Evolutionary conservation across 2,113 vertebrate genomes (phyloP), one percentile per base, ranked within the genome.

Genomic region (Acrocephalus kingi): DNA sequence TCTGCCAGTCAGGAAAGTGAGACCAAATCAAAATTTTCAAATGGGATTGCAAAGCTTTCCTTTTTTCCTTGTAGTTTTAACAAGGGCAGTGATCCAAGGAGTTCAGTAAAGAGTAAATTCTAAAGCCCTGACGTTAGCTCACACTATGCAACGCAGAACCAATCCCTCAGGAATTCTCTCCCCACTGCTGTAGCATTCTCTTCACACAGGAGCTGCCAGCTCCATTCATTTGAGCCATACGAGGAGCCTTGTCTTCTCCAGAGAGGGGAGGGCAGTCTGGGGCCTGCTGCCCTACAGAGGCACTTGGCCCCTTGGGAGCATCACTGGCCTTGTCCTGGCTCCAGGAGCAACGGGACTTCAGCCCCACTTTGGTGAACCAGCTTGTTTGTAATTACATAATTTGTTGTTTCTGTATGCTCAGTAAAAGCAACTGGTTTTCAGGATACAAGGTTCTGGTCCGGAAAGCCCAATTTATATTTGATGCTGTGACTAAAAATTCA

Each of bases 1-100:
- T 98, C 98, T 98, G 97, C 95, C 74, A 94, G 92, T 97, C 96
- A 97, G 95, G 93, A 96, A 96, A 97, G 90, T 91, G 95, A 97
- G 96, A 96, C 95, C 92, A 33, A 92, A 97, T 93, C 83, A 45
- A 87, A 96, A 95, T 89, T 93, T 95, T 94, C 95, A 62, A 95
- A 89, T 6, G 48, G 13, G 18, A 82, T 83, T 83, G 84, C 95
- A 95, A 92, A 97, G 81, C 56, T 94, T 81, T 84, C 73, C 85
- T 94, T 71, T 94, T 93, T 49, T 46, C 11, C 89, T 94, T 83
- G 92, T 59, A 63, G n/a, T 92, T 96, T 94, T 91, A 89, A 48
- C 78, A 77, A 86, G 58, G 90, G 85, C 90, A 94, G 46, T 8
- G 56, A 88, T 84, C 81, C 56, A 79, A 89, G 80, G 83, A 79